Evolutionary conservation across 2,888 invertebrate species (phyloP).

Genomic region (Tortricodes alternella): DNA sequence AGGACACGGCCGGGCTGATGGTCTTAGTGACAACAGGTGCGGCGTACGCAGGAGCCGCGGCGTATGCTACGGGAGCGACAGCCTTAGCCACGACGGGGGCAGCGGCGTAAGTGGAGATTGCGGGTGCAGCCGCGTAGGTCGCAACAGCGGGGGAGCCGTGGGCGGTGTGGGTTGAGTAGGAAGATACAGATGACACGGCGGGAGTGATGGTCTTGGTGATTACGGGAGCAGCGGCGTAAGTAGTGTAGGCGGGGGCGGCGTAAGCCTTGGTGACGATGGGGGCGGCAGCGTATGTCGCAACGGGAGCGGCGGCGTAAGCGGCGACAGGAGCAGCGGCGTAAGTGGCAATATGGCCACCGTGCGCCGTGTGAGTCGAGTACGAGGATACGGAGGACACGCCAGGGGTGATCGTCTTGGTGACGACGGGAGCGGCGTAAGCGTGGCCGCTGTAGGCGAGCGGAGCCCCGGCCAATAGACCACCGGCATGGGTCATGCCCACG

Average conservation of each 20-base stretch:
- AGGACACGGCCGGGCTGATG: constrained; percentile 61
- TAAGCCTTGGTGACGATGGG: constrained; percentile 48
- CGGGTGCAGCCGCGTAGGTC: constrained; percentile 40
- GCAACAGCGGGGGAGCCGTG: constrained; percentile 48
- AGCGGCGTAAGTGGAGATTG: constrained; percentile 37
- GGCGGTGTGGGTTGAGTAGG: constrained; percentile 34
- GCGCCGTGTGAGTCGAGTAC: too few relatives aligned
- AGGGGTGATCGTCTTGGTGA: too few relatives aligned
- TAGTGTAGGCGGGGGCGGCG: constrained; percentile 45
- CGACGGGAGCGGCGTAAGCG: too few relatives aligned
- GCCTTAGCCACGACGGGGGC: constrained; percentile 38
- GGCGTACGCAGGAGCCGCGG: constrained; percentile 58
- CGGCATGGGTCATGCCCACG: constrained; percentile 83
- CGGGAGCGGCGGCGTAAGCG: constrained; percentile 54
- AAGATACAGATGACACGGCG: constrained; percentile 34
- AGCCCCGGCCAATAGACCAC: constrained; percentile 62
- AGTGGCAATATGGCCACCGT: constrained; percentile 28
- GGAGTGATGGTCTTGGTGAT: constrained; percentile 37
- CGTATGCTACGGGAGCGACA: constrained; percentile 62
- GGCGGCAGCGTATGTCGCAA: constrained; percentile 59
- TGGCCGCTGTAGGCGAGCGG: too few relatives aligned
- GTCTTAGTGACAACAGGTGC: constrained; percentile 67
- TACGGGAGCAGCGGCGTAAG: constrained; percentile 30
- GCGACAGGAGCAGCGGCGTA: constrained; percentile 49
- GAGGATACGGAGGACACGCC: too few relatives aligned